phyloP scores from a whole-genome alignment of 2,888 invertebrate genomes.

The Nemoura dubitans region DNA sequence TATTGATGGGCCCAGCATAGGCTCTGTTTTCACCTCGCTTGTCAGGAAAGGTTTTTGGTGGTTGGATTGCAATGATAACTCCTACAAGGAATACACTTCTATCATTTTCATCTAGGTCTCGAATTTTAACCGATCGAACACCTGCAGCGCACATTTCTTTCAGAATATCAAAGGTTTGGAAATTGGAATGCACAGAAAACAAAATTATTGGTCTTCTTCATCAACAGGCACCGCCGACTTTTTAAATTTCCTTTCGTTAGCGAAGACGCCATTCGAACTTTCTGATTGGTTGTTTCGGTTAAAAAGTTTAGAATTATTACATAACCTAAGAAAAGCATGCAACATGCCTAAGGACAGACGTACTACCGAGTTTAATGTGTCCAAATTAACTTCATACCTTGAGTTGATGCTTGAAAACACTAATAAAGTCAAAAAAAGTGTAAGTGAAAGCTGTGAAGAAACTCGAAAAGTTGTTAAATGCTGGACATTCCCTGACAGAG shows the following conservation, averaged over 20 bases:
- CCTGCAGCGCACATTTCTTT: constrained; percentile 21
- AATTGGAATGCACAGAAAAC: neutral
- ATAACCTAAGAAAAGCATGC: neutral
- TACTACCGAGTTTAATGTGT: constrained; percentile 14
- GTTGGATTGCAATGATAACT: constrained; percentile 73
- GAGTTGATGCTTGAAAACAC: constrained; percentile 20
- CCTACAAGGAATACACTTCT: constrained; percentile 61
- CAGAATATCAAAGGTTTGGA: neutral
- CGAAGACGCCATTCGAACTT: too few species aligned
- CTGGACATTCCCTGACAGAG: constrained; percentile 17
- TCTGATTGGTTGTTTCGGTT: too few species aligned
- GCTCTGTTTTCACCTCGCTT: constrained; percentile 65
- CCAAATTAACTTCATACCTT: neutral
- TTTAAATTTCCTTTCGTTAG: neutral
- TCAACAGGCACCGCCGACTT: neutral
- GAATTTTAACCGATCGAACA: constrained; percentile 13
- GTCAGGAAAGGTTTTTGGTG: constrained; percentile 64
- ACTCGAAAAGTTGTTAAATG: neutral
- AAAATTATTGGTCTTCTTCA: neutral
- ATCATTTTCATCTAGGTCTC: constrained; percentile 27
- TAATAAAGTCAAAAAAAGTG: constrained; percentile 13
- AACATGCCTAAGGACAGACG: neutral
- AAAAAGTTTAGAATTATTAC: too few species aligned
- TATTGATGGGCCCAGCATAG: too few species aligned
- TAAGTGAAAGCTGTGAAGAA: constrained; percentile 1